Conservation (phyloP, 2,888 invertebrate genomes). For the Thumatha senex region DNA sequence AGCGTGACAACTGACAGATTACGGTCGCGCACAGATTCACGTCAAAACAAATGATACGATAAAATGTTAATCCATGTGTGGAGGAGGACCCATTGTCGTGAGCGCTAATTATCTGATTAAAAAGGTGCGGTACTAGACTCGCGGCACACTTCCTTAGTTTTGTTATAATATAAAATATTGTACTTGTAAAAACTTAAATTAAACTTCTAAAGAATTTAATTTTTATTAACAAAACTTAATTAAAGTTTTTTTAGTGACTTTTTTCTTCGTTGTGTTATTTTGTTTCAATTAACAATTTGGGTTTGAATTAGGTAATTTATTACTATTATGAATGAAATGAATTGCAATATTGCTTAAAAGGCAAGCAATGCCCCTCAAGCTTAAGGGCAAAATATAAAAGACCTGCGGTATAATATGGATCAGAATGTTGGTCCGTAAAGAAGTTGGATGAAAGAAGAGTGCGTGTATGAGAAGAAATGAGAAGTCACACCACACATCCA, state of each 20-base stretch:
- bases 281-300: background rate
- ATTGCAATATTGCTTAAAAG: too few relatives aligned
- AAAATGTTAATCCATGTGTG: constrained; percentile 46
- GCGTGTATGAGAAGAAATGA: too few relatives aligned
- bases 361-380: too few relatives aligned
- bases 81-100: constrained; percentile 30
- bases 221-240: background rate
- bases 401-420: too few relatives aligned
- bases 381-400: too few relatives aligned
- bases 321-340: background rate
- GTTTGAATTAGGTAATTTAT: background rate
- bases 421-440: too few relatives aligned
- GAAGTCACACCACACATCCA: too few relatives aligned
- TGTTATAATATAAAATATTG: background rate
- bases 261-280: background rate
- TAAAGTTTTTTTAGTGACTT: background rate
- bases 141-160: constrained; percentile 1
- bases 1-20: constrained; percentile 67
- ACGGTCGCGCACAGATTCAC: constrained; percentile 68
- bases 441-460: too few relatives aligned
- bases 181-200: too few relatives aligned
- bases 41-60: constrained; percentile 57
- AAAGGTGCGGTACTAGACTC: constrained; percentile 23
- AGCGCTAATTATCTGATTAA: constrained; percentile 41
- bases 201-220: too few relatives aligned